phyloP scores from a whole-genome alignment of 2,797 vertebrate genomes.

The Gymnocypris eckloni region DNA sequence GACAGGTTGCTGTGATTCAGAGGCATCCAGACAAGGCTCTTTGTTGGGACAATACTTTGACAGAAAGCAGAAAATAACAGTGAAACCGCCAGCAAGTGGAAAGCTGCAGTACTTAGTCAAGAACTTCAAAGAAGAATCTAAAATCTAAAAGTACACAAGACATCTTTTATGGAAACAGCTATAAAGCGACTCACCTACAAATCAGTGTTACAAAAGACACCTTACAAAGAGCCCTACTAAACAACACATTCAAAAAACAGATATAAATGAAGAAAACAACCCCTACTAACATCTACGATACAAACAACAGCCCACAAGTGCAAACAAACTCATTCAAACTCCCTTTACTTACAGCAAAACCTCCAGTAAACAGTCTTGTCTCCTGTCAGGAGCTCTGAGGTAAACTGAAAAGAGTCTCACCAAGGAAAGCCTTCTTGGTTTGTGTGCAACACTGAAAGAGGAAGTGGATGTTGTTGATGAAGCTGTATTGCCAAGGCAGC shows the following conservation, averaged over 20 bases:
- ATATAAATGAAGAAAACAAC: conserved; percentile 9
- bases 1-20: conserved; percentile 15
- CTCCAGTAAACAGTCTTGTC: conserved; percentile 30
- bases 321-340: conserved; percentile 1
- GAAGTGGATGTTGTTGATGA: conserved; percentile 41
- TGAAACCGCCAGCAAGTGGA: background rate
- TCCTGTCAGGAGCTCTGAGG: conserved; percentile 23
- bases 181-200: conserved; percentile 16
- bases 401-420: conserved; percentile 24
- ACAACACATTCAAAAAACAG: background rate
- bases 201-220: conserved; percentile 13
- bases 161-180: background rate
- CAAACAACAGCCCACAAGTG: background rate
- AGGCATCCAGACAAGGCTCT: conserved; percentile 29
- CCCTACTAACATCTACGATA: background rate
- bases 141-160: conserved; percentile 4
- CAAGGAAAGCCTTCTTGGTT: conserved; percentile 16
- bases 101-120: background rate
- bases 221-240: background rate
- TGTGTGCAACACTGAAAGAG: conserved; percentile 30
- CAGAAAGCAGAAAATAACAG: conserved; percentile 23
- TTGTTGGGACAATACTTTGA: conserved; percentile 12
- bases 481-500: conserved; percentile 22
- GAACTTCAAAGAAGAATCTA: conserved; percentile 5
- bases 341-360: conserved; percentile 34